Percentiles rank a stretch among this genome's conserved stretches.
Conservation (phyloP, 2,888 invertebrate genomes). For the Halictus quadricinctus region DNA sequence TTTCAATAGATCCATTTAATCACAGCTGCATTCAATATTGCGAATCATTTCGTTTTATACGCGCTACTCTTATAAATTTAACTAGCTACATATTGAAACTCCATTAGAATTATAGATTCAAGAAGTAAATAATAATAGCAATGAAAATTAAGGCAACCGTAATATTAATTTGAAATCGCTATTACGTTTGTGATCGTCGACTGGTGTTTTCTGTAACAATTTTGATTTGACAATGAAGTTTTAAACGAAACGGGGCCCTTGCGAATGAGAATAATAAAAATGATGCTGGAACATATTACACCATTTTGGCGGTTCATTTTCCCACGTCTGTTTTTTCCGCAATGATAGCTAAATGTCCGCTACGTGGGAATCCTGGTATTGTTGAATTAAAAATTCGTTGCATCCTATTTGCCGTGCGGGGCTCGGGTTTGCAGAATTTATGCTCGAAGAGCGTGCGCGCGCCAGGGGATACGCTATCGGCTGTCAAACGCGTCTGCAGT, state of each 20-base stretch:
- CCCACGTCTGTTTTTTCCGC: neutral
- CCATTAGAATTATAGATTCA: neutral
- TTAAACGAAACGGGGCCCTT: neutral
- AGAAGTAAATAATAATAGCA: neutral
- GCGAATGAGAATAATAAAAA: neutral
- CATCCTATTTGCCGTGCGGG: conserved; percentile 15
- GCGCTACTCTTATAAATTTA: neutral
- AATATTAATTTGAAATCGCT: neutral
- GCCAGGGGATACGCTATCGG: conserved; percentile 28
- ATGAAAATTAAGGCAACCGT: neutral
- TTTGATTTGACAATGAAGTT: neutral
- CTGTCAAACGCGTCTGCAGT: conserved; percentile 35
- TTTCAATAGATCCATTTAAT: conserved; percentile 2
- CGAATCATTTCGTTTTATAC: neutral
- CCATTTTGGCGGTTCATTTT: neutral
- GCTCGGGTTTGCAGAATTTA: conserved; percentile 25
- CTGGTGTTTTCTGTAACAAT: neutral
- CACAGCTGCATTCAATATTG: neutral
- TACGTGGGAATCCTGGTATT: neutral
- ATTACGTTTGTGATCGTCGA: neutral
- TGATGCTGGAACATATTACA: neutral
- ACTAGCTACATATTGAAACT: neutral
- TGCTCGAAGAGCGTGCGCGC: conserved; percentile 12
- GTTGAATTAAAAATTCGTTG: conserved; percentile 23
- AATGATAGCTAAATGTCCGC: neutral